Percentiles rank a stretch among this genome's conserved stretches.
Evolutionary conservation across 2,888 invertebrate genomes (phyloP).

Genomic region (Microctonus hyperodae): DNA sequence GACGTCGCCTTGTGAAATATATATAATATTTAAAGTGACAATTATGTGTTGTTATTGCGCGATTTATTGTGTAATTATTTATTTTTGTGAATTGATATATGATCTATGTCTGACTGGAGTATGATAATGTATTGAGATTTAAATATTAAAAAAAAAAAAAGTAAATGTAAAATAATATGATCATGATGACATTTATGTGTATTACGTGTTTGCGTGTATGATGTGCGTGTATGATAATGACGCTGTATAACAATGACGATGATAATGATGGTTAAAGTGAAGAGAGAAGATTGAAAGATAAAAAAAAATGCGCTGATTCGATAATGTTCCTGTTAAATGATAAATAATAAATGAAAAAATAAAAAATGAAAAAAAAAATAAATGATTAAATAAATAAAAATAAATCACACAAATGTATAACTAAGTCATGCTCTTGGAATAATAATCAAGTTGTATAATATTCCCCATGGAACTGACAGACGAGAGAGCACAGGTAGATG

Average conservation of each 20-base stretch:
- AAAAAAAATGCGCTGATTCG: conserved; percentile 59
- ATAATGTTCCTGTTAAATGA: conserved; percentile 63
- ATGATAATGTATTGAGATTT: conserved; percentile 24
- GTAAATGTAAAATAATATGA: conserved; percentile 37
- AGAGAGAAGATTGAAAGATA: conserved; percentile 35
- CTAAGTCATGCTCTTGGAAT: conserved; percentile 54
- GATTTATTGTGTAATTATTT: conserved; percentile 57
- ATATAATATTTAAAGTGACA: conserved; percentile 43
- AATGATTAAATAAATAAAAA: conserved; percentile 34
- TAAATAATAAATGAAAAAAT: conserved; percentile 41
- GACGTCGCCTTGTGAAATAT: conserved; percentile 34
- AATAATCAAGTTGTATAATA: conserved; percentile 28
- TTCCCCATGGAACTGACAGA: neutral
- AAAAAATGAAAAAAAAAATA: conserved; percentile 46
- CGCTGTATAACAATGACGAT: conserved; percentile 35
- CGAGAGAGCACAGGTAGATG: neutral
- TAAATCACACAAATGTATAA: conserved; percentile 44
- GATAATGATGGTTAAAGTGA: conserved; percentile 44
- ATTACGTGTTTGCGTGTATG: neutral
- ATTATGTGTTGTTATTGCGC: conserved; percentile 56
- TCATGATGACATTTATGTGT: conserved; percentile 38
- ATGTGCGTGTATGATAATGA: conserved; percentile 4
- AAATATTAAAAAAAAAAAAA: conserved; percentile 39
- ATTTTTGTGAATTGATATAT: conserved; percentile 49
- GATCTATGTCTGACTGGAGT: conserved; percentile 12